Base-by-base conservation (phyloP, 2,888 invertebrate species). In the Aethes cnicana region DNA sequence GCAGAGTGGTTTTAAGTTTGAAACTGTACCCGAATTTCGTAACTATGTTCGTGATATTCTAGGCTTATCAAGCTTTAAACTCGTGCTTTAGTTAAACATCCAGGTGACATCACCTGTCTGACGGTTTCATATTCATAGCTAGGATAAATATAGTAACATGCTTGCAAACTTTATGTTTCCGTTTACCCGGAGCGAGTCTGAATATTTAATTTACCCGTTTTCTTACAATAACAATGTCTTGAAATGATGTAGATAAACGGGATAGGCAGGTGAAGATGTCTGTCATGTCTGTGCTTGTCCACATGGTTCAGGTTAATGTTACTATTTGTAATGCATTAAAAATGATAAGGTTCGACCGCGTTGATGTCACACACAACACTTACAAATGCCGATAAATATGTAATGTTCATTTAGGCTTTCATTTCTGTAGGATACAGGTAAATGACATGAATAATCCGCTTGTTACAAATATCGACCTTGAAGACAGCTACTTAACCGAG, bases 401-500 rank as follows among this genome's bases (percentile, higher is more conserved):
- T n/a, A n/a, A n/a, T n/a, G n/a, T n/a, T n/a, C n/a, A n/a, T n/a
- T n/a, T n/a, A n/a, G n/a, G n/a, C n/a, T n/a, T n/a, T n/a, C n/a
- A n/a, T n/a, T n/a, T n/a, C n/a, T n/a, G n/a, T n/a, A n/a, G n/a
- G n/a, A n/a, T n/a, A n/a, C n/a, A n/a, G n/a, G n/a, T n/a, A n/a
- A n/a, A n/a, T n/a, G n/a, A n/a, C n/a, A n/a, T n/a, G n/a, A n/a
- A n/a, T n/a, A n/a, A n/a, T n/a, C n/a, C n/a, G n/a, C 14, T 14
- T 21, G 37, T 14, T 23, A 39, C 41, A 23, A 53, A 53, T 47
- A 42, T 44, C 50, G 64, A 57, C 65, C 66, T 68, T 67, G 65
- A 61, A 56, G 54, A 26, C n/a, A 58, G 56, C 57, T 58, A 59
- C 14, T 54, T 64, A 55, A 64, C 66, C 59, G 59, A 61, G 61